Conservation (phyloP, 2,888 invertebrate species). For the Agonopterix arenella region DNA sequence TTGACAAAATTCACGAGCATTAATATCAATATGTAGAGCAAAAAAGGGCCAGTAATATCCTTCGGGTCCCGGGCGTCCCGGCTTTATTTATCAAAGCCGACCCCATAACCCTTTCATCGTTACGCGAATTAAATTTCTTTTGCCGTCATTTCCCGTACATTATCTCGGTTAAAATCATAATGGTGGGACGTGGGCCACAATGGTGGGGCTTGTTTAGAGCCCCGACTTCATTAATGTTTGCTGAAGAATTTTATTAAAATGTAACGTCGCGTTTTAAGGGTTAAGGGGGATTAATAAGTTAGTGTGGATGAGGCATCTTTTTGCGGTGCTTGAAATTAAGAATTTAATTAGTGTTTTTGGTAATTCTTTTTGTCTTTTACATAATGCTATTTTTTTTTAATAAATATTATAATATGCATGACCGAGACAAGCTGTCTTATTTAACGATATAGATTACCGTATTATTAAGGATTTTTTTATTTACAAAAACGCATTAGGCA, state of each 20-base stretch:
- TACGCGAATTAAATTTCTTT: slow-evolving; percentile 76
- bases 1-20: slow-evolving; percentile 72
- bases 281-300: slow-evolving; percentile 31
- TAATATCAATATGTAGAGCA: slow-evolving; percentile 73
- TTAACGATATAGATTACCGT: too few species aligned
- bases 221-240: slow-evolving; percentile 68
- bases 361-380: neutral
- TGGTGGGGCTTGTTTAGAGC: slow-evolving; percentile 55
- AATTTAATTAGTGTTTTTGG: too few species aligned
- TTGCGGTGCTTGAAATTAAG: neutral
- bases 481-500: too few species aligned
- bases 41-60: slow-evolving; percentile 69
- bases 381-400: too few species aligned
- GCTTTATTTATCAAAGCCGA: slow-evolving; percentile 70
- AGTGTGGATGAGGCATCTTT: slow-evolving; percentile 6
- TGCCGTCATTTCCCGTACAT: slow-evolving; percentile 76
- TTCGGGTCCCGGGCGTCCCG: slow-evolving; percentile 45
- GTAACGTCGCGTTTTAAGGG: slow-evolving; percentile 56
- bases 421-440: too few species aligned
- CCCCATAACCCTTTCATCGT: slow-evolving; percentile 75
- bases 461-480: neutral
- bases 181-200: slow-evolving; percentile 57
- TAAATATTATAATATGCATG: too few species aligned
- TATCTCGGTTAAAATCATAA: slow-evolving; percentile 75
- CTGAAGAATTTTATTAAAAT: slow-evolving; percentile 74